These are phyloP conservation scores for Pan troglodytes DNA, from an alignment of 2,113 vertebrate genomes.

Conservation along the genomic window NHGRI_mPanTro3-v2.1_pri NC_072401.2:23015001-23015500, in stretches of 20 bases:
- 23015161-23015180: neutral
- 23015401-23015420: neutral
- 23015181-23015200: neutral
- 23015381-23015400: neutral
- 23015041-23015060: constrained; percentile 75
- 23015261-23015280: neutral
- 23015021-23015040: constrained; percentile 70
- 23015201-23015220: constrained; percentile 8
- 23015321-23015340: neutral
- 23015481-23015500: neutral
- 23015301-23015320: neutral
- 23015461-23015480: neutral
- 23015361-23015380: neutral
- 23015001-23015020: constrained; percentile 77
- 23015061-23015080: constrained; percentile 66
- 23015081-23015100: constrained; percentile 62
- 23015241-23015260: neutral
- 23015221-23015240: neutral
- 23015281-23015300: neutral
- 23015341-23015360: neutral
- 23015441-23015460: neutral
- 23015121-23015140: constrained; percentile 36
- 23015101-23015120: constrained; percentile 33
- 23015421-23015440: neutral
- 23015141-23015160: neutral